Evolutionary conservation across 2,113 vertebrate genomes (phyloP).

Genomic region (Ardeotis arabs): DNA sequence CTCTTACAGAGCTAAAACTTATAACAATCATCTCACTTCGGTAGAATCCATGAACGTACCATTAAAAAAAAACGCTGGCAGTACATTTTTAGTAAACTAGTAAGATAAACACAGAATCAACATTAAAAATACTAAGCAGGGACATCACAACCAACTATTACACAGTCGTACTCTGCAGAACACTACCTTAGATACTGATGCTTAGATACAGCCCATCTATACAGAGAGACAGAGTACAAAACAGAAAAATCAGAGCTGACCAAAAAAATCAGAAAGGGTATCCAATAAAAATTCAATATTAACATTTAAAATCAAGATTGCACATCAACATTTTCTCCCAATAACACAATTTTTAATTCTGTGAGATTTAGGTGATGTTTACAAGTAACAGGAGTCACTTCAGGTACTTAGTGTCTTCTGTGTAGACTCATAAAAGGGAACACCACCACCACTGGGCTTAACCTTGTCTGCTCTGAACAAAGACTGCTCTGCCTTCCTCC

Average conservation of each 20-base stretch:
- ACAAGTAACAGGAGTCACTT: background rate
- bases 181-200: background rate
- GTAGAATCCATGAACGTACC: background rate
- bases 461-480: background rate
- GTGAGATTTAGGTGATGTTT: background rate
- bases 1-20: background rate
- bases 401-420: background rate
- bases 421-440: background rate
- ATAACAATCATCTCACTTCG: background rate
- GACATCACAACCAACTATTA: background rate
- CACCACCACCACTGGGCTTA: background rate
- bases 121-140: background rate
- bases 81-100: background rate
- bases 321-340: background rate
- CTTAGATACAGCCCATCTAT: background rate
- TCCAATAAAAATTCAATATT: background rate
- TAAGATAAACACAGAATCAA: background rate
- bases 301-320: background rate
- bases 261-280: background rate
- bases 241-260: background rate
- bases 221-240: background rate
- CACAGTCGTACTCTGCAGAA: background rate
- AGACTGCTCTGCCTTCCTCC: background rate
- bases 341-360: background rate
- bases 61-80: background rate